Base-by-base conservation (phyloP, 1,140 invertebrate species). In the Heterodera carotae region DNA sequence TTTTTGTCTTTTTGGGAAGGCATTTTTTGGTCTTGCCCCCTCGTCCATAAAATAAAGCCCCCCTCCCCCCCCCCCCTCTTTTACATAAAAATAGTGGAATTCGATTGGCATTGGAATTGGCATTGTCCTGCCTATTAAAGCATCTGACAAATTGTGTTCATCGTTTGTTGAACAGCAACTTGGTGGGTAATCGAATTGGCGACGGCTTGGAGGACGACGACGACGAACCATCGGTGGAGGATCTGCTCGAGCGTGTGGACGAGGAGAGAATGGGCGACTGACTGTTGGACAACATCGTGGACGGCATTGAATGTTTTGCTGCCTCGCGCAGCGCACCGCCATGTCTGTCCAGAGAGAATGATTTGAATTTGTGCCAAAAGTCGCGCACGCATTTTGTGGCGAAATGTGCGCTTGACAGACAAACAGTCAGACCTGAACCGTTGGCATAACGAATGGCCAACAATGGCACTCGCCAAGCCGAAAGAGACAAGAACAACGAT, bases 401-500 rank as follows among this genome's bases (percentile, higher is more conserved):
- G 2, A 34, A 69, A 69, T 27, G 68, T 25, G 7, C 5, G 12
- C n/a, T n/a, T n/a, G 39, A 43, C 39, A 43, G 39, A 43, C 39
- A 43, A 43, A 43, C 12, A 43, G 39, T n/a, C 77, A 56, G 39
- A 80, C 79, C 76, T 80, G 72, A 18, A 77, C 12, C 56, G 81
- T 72, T 72, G 59, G 27, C 59, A 62, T 25, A 72, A 68, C 29
- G 59, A 18, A 60, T 82, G 70, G 33, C 81, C 48, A 22, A 82
- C 69, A 22, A 84, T 22, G 15, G 75, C 68, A 56, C 53, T 68
- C 10, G 67, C 60, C 56, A 81, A 18, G 2, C 69, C 81, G 69
- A 82, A 80, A 27, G 76, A 48, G 59, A 77, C 25, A 22, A 71
- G 60, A 7, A 82, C 48, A 25, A 81, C 39, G 18, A 84, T 29